phyloP scores from a whole-genome alignment of 2,797 vertebrate species.

The Macropus fuliginosus region DNA sequence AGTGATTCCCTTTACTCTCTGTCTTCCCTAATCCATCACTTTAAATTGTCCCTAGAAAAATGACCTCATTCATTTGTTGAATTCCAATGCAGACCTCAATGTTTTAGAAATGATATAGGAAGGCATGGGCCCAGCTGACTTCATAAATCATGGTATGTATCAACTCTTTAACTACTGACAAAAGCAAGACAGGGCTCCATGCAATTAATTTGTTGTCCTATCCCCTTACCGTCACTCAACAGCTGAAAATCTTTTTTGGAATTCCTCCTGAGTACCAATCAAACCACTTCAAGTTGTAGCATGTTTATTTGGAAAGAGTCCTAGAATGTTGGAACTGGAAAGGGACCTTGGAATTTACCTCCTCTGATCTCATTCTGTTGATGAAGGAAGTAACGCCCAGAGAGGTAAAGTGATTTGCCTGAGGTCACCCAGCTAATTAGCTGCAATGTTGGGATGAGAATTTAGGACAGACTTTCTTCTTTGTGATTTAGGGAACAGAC shows the following conservation, averaged over 20 bases:
- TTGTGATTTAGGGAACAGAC: background rate
- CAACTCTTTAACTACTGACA: conserved; percentile 33
- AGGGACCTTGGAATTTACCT: background rate
- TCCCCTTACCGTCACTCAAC: conserved; percentile 16
- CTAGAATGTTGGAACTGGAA: conserved; percentile 29
- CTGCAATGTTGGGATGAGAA: background rate
- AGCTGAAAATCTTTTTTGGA: conserved; percentile 57
- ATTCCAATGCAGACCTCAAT: conserved; percentile 45
- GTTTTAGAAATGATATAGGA: conserved; percentile 26
- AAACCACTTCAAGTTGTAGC: conserved; percentile 5
- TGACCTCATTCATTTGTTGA: conserved; percentile 54
- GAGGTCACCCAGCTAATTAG: conserved; percentile 28
- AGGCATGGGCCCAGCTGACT: conserved; percentile 38
- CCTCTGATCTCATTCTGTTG: conserved; percentile 46
- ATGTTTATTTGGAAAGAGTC: conserved; percentile 11
- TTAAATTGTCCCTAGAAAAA: conserved; percentile 27
- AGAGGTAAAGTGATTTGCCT: background rate
- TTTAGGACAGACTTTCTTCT: background rate
- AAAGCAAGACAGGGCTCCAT: conserved; percentile 18
- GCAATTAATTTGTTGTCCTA: conserved; percentile 27
- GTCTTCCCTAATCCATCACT: conserved; percentile 54
- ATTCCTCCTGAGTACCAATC: background rate
- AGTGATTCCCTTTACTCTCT: conserved; percentile 52
- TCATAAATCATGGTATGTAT: conserved; percentile 44
- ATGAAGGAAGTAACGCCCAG: background rate